Conservation (phyloP, 2,797 vertebrate species). For the Clarias laeviceps region DNA sequence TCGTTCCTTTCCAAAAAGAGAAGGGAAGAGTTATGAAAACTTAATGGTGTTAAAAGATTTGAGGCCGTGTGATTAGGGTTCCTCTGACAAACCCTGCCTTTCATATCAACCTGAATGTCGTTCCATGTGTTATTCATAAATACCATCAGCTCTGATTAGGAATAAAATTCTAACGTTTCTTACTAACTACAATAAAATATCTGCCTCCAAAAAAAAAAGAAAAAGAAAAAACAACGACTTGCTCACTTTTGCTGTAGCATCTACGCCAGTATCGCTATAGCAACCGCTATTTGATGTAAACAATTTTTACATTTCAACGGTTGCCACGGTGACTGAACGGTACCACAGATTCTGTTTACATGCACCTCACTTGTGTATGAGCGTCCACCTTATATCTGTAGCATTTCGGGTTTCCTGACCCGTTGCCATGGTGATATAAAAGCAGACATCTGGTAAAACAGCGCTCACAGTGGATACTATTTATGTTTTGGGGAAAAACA, state of each 20-base stretch:
- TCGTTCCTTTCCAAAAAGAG: slow-evolving; percentile 39
- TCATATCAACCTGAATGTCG: not conserved
- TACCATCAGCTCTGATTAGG: not conserved
- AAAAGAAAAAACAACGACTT: not conserved
- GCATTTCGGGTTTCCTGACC: not conserved
- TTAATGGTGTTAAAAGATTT: slow-evolving; percentile 58
- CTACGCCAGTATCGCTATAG: not conserved
- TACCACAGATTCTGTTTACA: not conserved
- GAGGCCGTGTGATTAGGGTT: slow-evolving; percentile 61
- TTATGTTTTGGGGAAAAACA: not conserved
- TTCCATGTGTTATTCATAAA: not conserved
- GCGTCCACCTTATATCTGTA: not conserved
- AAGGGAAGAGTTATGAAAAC: slow-evolving; percentile 55
- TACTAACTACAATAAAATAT: not conserved
- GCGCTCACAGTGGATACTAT: not conserved
- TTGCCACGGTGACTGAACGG: not conserved
- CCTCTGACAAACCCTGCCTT: slow-evolving; percentile 8
- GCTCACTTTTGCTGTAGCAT: not conserved
- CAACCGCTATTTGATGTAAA: too few species aligned
- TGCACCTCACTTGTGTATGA: not conserved
- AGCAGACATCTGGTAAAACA: not conserved
- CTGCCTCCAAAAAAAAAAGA: not conserved
- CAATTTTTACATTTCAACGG: not conserved
- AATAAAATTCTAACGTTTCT: not conserved
- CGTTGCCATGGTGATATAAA: not conserved